Evolutionary conservation across 2,797 vertebrate species (phyloP), one percentile per base, ranked within the genome.

Genomic region (Remorina albescens): DNA sequence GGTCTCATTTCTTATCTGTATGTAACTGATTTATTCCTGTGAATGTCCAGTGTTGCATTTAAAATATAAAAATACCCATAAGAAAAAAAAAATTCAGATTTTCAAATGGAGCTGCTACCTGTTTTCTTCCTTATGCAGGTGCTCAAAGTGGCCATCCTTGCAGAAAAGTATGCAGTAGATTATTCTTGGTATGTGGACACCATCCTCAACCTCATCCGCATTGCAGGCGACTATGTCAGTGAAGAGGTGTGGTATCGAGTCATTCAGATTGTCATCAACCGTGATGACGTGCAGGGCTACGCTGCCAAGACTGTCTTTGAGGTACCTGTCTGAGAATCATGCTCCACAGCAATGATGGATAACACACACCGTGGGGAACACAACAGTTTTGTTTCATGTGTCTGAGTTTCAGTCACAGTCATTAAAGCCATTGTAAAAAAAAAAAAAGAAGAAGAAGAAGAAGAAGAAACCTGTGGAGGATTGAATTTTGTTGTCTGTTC

Each of bases 131-230:
- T 70, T 34, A 0, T 13, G 4, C 64, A 99, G 98, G 98, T 99
- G 77, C 93, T 99, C 67, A 99, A 99, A 83, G 98, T 98, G 46
- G 98, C 98, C 72, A 98, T 99, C 83, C 89, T 99, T 61, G 98
- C 98, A 2, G 98, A 99, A 90, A 99, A 99, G 86, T 99, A 99
- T 0, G 98, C 98, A 0, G 97, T 99, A 77, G 98, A 99, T 91
- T 99, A 99, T 86, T 96, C 97, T 8, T 99, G 98, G 98, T 99
- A 99, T 5, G 98, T 99, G 82, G 98, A 99, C 86, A 99, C 98
- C 64, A 99, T 99, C 76, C 89, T 99, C 42, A 99, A 98, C 91
- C 95, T 99, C 71, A 99, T 99, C 83, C 97, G 98, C 53, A 95
- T 99, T 0, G 98, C 98, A 0, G 98, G 98, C 0, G 98, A 99